These are phyloP conservation scores for Platysteira castanea DNA, from an alignment of 2,113 vertebrate species.

Conservation along the genomic window DNA sequence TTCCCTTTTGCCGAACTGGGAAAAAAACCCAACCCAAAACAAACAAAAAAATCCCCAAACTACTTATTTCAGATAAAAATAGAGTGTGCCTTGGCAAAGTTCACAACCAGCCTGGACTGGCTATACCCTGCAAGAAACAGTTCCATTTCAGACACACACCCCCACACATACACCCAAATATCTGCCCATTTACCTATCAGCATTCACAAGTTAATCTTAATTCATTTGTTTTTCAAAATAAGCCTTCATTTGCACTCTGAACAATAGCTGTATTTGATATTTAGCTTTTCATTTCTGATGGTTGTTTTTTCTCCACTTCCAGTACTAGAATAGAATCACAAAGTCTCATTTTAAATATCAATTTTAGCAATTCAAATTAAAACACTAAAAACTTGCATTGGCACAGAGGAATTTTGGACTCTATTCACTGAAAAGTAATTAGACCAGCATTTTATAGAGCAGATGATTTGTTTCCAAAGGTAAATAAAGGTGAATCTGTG, in stretches of 20 bases:
- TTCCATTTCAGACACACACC: not conserved
- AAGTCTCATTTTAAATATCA: not conserved
- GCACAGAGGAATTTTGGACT: not conserved
- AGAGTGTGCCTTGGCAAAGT: not conserved
- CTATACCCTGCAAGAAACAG: not conserved
- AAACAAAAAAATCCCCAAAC: not conserved
- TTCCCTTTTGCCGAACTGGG: not conserved
- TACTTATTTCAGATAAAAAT: not conserved
- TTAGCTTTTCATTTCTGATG: not conserved
- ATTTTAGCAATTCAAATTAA: slow-evolving; percentile 37
- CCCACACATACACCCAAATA: not conserved
- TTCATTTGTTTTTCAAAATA: not conserved
- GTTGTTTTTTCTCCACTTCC: not conserved
- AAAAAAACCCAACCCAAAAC: not conserved
- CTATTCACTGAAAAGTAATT: not conserved
- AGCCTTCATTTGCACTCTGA: not conserved
- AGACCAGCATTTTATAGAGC: not conserved
- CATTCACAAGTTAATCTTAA: not conserved
- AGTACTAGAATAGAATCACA: not conserved
- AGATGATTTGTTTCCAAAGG: not conserved
- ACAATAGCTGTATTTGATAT: not conserved
- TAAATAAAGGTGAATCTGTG: slow-evolving; percentile 14
- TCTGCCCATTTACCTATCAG: not conserved
- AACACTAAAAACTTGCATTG: not conserved
- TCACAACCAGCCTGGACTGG: not conserved